These are phyloP conservation scores for Emmelina monodactyla DNA, from an alignment of 2,888 invertebrate species.

Conservation along the genomic window DNA sequence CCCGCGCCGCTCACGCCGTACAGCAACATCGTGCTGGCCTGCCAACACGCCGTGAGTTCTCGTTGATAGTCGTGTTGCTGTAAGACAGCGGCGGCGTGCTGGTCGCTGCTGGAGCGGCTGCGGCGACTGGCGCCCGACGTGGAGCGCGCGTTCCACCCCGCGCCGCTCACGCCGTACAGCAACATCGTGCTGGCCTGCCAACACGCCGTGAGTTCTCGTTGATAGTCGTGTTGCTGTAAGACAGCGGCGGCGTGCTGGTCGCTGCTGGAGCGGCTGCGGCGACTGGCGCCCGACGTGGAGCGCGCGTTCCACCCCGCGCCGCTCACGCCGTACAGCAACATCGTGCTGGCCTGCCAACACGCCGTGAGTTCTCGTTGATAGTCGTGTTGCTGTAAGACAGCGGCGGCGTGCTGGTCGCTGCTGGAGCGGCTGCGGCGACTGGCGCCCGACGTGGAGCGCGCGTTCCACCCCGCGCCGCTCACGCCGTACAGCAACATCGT, in stretches of 20 bases:
- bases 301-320: constrained; percentile 24
- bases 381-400: constrained; percentile 26
- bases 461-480: constrained; percentile 22
- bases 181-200: constrained; percentile 10
- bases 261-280: constrained; percentile 38
- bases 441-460: constrained; percentile 35
- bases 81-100: constrained; percentile 32
- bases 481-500: constrained; percentile 13
- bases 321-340: constrained; percentile 13
- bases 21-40: constrained; percentile 9
- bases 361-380: no score
- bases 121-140: constrained; percentile 40
- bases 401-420: constrained; percentile 40
- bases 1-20: constrained; percentile 19
- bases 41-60: no score
- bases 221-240: constrained; percentile 24
- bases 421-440: constrained; percentile 39
- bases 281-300: constrained; percentile 38
- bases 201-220: no score
- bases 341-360: constrained; percentile 10
- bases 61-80: constrained; percentile 25
- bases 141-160: constrained; percentile 25
- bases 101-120: constrained; percentile 44
- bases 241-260: constrained; percentile 40
- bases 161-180: constrained; percentile 14